Percentiles rank a stretch among this genome's conserved stretches.
Conservation (phyloP, 2,888 invertebrate genomes). For the Elaeidobius kamerunicus region DNA sequence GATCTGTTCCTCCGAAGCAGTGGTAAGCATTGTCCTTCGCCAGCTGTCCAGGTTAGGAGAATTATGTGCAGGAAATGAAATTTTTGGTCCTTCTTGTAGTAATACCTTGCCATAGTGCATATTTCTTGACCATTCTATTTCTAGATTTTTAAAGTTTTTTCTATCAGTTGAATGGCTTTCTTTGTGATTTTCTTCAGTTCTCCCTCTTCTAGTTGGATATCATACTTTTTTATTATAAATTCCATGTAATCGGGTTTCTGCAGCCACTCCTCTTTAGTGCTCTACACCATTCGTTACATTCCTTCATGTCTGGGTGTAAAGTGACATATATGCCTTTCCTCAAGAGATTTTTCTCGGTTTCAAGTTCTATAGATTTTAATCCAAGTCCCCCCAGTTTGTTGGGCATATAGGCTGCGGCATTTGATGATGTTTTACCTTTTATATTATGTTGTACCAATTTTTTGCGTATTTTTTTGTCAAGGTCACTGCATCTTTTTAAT, state of each 20-base stretch:
- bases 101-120: constrained; percentile 28
- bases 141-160: too few species aligned
- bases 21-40: constrained; percentile 24
- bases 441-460: not conserved
- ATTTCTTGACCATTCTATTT: too few species aligned
- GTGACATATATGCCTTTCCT: too few species aligned
- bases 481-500: not conserved
- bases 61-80: constrained; percentile 21
- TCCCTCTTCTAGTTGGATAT: not conserved
- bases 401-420: too few species aligned
- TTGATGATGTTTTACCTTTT: too few species aligned
- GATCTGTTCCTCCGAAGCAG: constrained; percentile 22
- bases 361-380: too few species aligned
- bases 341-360: too few species aligned
- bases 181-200: not conserved
- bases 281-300: too few species aligned
- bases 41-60: constrained; percentile 18
- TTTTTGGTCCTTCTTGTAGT: constrained; percentile 4
- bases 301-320: too few species aligned
- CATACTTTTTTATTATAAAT: not conserved
- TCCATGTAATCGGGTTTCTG: constrained; percentile 3
- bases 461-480: not conserved
- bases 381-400: too few species aligned
- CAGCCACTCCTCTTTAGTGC: too few species aligned
- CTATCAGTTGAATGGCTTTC: constrained; percentile 3